phyloP scores from a whole-genome alignment of 2,888 invertebrate species.

The Aphodius sticticus region DNA sequence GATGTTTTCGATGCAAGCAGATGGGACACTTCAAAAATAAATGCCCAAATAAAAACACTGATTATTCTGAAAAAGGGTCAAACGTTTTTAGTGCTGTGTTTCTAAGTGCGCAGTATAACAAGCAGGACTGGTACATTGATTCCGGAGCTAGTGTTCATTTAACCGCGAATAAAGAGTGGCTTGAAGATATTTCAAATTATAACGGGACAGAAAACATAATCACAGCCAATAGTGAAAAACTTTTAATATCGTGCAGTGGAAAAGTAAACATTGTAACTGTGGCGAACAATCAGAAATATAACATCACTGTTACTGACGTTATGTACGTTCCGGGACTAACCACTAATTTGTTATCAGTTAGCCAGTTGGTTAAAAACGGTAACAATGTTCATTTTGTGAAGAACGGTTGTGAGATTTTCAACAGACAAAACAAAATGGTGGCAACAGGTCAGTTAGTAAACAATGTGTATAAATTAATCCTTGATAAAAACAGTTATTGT shows the following conservation, averaged over 20 bases:
- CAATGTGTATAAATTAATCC: slow-evolving; percentile 36
- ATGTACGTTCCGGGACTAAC: slow-evolving; percentile 26
- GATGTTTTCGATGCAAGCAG: slow-evolving; percentile 42
- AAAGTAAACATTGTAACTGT: slow-evolving; percentile 30
- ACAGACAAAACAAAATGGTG: slow-evolving; percentile 26
- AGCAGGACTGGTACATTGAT: slow-evolving; percentile 43
- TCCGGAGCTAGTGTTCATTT: slow-evolving; percentile 43
- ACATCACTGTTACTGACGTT: slow-evolving; percentile 29
- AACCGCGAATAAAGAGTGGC: slow-evolving; percentile 34
- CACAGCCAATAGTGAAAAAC: slow-evolving; percentile 27
- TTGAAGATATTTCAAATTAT: slow-evolving; percentile 9
- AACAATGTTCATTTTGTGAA: slow-evolving; percentile 34
- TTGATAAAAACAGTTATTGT: slow-evolving; percentile 6
- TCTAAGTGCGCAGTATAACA: slow-evolving; percentile 38
- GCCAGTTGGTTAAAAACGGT: slow-evolving; percentile 32
- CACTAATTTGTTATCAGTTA: slow-evolving; percentile 38
- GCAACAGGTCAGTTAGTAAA: slow-evolving; percentile 31
- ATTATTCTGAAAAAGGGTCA: slow-evolving; percentile 22
- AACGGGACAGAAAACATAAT: slow-evolving; percentile 25
- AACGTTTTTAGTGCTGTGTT: slow-evolving; percentile 44
- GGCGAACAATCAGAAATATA: slow-evolving; percentile 14
- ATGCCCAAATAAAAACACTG: slow-evolving; percentile 30
- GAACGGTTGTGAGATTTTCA: slow-evolving; percentile 35
- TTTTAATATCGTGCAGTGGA: slow-evolving; percentile 26
- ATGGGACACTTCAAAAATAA: slow-evolving; percentile 42